These are phyloP conservation scores for Aporophyla lueneburgensis DNA, from an alignment of 2,888 invertebrate genomes.

Conservation along the genomic window DNA sequence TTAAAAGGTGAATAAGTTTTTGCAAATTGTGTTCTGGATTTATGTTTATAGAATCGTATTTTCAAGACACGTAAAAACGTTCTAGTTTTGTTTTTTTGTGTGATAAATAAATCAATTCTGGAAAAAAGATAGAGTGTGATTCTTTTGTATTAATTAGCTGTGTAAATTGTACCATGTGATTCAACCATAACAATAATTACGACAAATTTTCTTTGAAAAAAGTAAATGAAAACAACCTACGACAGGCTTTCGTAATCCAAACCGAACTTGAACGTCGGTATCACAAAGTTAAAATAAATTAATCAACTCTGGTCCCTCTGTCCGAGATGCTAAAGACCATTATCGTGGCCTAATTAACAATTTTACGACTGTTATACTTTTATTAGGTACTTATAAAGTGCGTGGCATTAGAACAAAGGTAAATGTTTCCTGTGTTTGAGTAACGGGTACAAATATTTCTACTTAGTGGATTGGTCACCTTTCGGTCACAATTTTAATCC, in stretches of 20 bases:
- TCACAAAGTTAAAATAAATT: constrained; percentile 52
- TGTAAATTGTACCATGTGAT: background rate
- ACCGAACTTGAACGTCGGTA: constrained; percentile 44
- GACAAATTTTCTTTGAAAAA: constrained; percentile 30
- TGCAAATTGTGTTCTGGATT: background rate
- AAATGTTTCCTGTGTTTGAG: constrained; percentile 82
- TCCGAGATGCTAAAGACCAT: constrained; percentile 41
- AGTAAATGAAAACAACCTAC: constrained; percentile 32
- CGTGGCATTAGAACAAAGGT: constrained; percentile 81
- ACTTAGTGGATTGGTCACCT: constrained; percentile 72
- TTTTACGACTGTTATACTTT: constrained; percentile 61
- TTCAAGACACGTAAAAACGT: background rate
- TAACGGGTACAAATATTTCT: constrained; percentile 81
- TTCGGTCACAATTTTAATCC: constrained; percentile 58
- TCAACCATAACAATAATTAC: constrained; percentile 5
- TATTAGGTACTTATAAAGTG: constrained; percentile 70
- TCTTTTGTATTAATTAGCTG: background rate
- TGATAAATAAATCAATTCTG: background rate
- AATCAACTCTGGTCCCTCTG: constrained; percentile 57
- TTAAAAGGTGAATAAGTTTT: constrained; percentile 18
- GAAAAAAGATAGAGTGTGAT: background rate
- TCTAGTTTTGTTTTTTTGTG: background rate
- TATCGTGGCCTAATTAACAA: constrained; percentile 55
- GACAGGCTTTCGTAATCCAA: constrained; percentile 34
- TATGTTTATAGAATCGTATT: background rate